Evolutionary conservation across 1,140 invertebrate species (phyloP).

Genomic region (Heliothis subflexa): DNA sequence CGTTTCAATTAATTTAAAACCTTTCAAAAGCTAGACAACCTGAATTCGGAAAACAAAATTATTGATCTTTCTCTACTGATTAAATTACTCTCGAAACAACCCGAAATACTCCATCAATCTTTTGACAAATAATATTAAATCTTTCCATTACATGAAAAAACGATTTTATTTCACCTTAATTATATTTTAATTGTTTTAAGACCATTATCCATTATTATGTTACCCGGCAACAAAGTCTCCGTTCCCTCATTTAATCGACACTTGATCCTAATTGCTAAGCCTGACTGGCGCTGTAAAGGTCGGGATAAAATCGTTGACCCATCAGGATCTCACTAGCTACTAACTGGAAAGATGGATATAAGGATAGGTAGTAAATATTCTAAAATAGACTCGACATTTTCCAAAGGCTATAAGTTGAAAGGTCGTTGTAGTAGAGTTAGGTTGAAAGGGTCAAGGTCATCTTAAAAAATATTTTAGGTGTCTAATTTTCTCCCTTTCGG

Average conservation of each 20-base stretch:
- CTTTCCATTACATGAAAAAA: too few relatives aligned
- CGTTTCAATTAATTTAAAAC: too few relatives aligned
- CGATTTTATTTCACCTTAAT: too few relatives aligned
- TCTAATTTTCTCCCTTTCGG: too few relatives aligned
- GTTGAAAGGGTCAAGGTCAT: neutral
- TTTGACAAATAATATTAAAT: too few relatives aligned
- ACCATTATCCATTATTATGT: too few relatives aligned
- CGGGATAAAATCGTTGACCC: neutral
- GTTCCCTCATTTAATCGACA: slow-evolving; percentile 12
- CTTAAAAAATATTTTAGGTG: neutral
- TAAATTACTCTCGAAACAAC: too few relatives aligned
- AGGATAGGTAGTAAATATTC: neutral
- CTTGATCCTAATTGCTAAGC: slow-evolving; percentile 13
- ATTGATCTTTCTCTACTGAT: too few relatives aligned
- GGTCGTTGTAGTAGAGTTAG: neutral
- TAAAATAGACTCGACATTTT: slow-evolving; percentile 24
- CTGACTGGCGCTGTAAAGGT: slow-evolving; percentile 11
- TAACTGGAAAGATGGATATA: neutral
- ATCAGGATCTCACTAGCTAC: slow-evolving; percentile 2
- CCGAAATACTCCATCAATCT: too few relatives aligned
- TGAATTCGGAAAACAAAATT: too few relatives aligned
- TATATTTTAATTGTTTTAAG: too few relatives aligned
- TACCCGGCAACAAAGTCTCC: neutral
- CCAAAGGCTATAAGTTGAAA: neutral
- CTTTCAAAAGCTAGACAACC: too few relatives aligned